phyloP scores from a whole-genome alignment of 2,797 vertebrate species.

The Syngnathus acus region DNA sequence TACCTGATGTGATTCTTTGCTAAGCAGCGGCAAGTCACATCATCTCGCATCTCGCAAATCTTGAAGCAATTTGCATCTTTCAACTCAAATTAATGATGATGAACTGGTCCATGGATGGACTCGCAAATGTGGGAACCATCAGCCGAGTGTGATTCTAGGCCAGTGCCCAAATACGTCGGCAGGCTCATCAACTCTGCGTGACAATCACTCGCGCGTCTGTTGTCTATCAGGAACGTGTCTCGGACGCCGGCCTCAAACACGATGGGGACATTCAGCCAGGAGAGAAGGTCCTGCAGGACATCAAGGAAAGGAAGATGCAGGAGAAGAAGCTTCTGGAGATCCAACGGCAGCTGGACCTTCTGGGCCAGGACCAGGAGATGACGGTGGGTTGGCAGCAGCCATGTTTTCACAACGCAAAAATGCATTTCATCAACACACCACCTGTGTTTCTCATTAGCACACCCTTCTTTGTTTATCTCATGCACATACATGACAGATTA shows the following conservation, averaged over 20 bases:
- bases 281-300: conserved; percentile 78
- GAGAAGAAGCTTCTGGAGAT: conserved; percentile 81
- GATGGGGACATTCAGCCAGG: conserved; percentile 67
- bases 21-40: neutral
- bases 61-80: conserved; percentile 42
- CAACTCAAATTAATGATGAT: conserved; percentile 22
- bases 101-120: conserved; percentile 20
- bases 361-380: conserved; percentile 61
- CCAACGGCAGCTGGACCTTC: conserved; percentile 78
- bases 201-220: conserved; percentile 40
- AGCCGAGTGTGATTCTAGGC: conserved; percentile 16
- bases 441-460: conserved; percentile 13
- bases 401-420: conserved; percentile 20
- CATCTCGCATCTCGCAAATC: conserved; percentile 14
- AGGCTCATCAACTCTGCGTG: conserved; percentile 38
- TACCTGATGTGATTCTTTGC: conserved; percentile 4
- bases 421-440: conserved; percentile 18
- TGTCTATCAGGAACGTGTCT: conserved; percentile 55
- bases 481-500: conserved; percentile 41
- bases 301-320: conserved; percentile 74
- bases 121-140: conserved; percentile 17
- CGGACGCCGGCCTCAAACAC: conserved; percentile 54
- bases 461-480: conserved; percentile 15
- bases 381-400: conserved; percentile 65
- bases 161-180: conserved; percentile 18